Evolutionary conservation across 2,888 invertebrate species (phyloP), one percentile per base, ranked within the genome.

Genomic region (Flexamia atlantica): DNA sequence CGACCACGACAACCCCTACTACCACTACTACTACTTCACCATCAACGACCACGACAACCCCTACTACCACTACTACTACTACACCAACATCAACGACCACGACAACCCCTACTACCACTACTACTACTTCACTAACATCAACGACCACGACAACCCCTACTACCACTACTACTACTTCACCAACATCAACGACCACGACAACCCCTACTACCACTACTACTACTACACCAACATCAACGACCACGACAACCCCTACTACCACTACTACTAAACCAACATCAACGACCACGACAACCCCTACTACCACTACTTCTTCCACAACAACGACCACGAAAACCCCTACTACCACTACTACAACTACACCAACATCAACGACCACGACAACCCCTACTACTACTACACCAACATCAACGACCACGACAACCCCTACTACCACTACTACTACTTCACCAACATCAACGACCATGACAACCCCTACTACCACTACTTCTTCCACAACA

Each of bases 281-380:
- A n/a, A n/a, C n/a, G n/a, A n/a, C n/a, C n/a, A n/a, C n/a, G n/a
- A n/a, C n/a, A n/a, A n/a, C n/a, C n/a, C n/a, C n/a, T n/a, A n/a
- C n/a, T n/a, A n/a, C n/a, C n/a, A n/a, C n/a, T n/a, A n/a, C n/a
- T n/a, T n/a, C n/a, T n/a, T n/a, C n/a, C n/a, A n/a, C n/a, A n/a
- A n/a, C n/a, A n/a, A n/a, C n/a, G n/a, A n/a, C n/a, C n/a, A n/a
- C n/a, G n/a, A n/a, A n/a, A n/a, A n/a, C n/a, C n/a, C n/a, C n/a
- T n/a, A n/a, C n/a, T n/a, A n/a, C n/a, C n/a, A n/a, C n/a, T n/a
- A n/a, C n/a, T n/a, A n/a, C n/a, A 30, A 53, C 28, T 76, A 46
- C 81, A 46, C 14, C 36, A 36, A 20, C 81, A 53, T 82, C 50
- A 46, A 53, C 42, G 79, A 30, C 20, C 20, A 20, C 68, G 36